Conservation (phyloP, 2,888 invertebrate genomes). For the Spodoptera exigua region DNA sequence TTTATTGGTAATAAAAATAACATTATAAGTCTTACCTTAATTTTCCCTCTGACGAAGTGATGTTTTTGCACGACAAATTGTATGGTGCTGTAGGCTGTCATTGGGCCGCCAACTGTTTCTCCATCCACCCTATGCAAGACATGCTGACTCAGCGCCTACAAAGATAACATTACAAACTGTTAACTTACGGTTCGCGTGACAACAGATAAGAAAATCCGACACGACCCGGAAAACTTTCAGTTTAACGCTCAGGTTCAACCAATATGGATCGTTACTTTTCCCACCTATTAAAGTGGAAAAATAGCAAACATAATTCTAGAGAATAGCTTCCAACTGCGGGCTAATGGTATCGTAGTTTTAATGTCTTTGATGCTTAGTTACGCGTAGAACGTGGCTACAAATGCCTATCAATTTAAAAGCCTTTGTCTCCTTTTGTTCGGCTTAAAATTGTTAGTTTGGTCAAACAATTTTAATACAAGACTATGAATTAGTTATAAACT, state of each 20-base stretch:
- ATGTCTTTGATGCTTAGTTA: constrained; percentile 22
- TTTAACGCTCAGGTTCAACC: constrained; percentile 38
- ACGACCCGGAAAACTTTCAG: constrained; percentile 38
- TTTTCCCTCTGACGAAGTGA: constrained; percentile 80
- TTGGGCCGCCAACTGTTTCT: constrained; percentile 72
- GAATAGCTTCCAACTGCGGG: constrained; percentile 20
- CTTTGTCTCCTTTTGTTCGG: constrained; percentile 5
- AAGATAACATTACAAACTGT: constrained; percentile 53
- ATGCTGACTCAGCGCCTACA: constrained; percentile 80
- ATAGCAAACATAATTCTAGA: constrained; percentile 17
- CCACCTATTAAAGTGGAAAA: constrained; percentile 28
- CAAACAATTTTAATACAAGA: background rate
- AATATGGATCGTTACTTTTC: constrained; percentile 32
- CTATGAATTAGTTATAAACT: background rate
- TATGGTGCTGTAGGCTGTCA: constrained; percentile 84
- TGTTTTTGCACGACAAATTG: constrained; percentile 83
- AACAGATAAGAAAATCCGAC: constrained; percentile 42
- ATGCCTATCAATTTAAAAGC: constrained; percentile 14
- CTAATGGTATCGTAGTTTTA: constrained; percentile 46
- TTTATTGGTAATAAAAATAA: constrained; percentile 31
- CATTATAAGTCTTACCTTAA: constrained; percentile 70
- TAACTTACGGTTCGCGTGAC: constrained; percentile 52
- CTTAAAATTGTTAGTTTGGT: background rate
- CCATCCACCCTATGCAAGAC: constrained; percentile 83
- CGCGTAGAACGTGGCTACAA: constrained; percentile 2